phyloP scores from a whole-genome alignment of 2,797 vertebrate genomes.

The Lutjanus argentimaculatus region DNA sequence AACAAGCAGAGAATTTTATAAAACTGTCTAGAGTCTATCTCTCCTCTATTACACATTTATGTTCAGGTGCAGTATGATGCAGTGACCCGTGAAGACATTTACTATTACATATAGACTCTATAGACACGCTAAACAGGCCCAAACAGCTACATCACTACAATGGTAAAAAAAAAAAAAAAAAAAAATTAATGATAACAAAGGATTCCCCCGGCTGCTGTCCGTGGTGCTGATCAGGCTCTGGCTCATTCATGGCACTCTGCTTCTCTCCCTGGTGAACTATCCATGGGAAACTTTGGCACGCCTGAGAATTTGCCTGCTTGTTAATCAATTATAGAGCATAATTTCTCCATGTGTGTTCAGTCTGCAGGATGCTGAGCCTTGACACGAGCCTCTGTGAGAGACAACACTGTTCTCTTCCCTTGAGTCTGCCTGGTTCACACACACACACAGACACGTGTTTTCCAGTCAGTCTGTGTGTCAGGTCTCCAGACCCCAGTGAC shows the following conservation, averaged over 20 bases:
- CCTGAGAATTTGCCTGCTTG: constrained; percentile 10
- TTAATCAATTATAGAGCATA: constrained; percentile 22
- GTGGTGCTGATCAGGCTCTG: constrained; percentile 56
- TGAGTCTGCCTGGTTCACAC: constrained; percentile 5
- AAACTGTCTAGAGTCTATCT: background rate
- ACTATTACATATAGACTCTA: background rate
- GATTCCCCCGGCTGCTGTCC: constrained; percentile 38
- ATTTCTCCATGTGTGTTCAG: constrained; percentile 20
- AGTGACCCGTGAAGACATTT: background rate
- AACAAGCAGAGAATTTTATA: constrained; percentile 7
- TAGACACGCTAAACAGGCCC: background rate
- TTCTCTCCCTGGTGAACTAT: background rate
- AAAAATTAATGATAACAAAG: background rate
- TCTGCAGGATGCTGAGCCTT: constrained; percentile 13
- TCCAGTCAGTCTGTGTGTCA: background rate
- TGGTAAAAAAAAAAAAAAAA: background rate
- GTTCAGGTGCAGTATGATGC: background rate
- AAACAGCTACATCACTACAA: background rate
- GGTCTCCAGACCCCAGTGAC: constrained; percentile 1
- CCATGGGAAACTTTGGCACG: background rate
- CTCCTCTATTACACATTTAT: background rate
- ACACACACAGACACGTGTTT: too few relatives aligned
- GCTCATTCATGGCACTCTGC: background rate
- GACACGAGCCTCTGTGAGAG: background rate
- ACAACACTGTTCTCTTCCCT: background rate